Evolutionary conservation across 2,113 vertebrate species (phyloP).

Genomic region (Myanophis thanlyinensis): DNA sequence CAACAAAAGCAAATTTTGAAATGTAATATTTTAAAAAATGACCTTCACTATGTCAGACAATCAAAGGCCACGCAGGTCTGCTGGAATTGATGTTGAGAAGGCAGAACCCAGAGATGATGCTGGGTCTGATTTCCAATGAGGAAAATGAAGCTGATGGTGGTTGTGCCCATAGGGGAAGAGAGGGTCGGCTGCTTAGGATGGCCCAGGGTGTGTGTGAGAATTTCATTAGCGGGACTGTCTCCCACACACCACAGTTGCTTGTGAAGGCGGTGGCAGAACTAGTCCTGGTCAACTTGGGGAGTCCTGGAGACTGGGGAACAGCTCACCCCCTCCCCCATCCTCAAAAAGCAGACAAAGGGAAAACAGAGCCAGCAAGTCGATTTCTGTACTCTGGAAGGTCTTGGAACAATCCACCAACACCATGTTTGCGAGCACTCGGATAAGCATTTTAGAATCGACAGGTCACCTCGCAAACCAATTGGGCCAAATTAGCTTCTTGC

Average conservation of each 20-base stretch:
- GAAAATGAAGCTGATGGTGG: too few species aligned
- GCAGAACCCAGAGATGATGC: too few species aligned
- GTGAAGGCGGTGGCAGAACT: too few species aligned
- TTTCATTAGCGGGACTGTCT: too few species aligned
- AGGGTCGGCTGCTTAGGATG: too few species aligned
- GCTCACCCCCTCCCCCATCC: too few species aligned
- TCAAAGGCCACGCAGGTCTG: not conserved
- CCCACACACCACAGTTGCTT: too few species aligned
- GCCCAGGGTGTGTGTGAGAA: too few species aligned
- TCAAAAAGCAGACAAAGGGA: not conserved
- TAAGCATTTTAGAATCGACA: not conserved
- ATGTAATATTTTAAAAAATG: not conserved
- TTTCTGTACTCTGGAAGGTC: not conserved
- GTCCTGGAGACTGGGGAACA: not conserved
- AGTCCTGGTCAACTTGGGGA: too few species aligned
- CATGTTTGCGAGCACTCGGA: not conserved
- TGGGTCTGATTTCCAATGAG: too few species aligned
- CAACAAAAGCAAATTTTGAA: not conserved
- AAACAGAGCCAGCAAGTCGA: not conserved
- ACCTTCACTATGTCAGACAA: not conserved
- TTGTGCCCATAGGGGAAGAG: too few species aligned
- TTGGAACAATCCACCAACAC: not conserved
- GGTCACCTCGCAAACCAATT: not conserved
- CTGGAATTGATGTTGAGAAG: not conserved
- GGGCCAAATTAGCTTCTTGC: not conserved